A percentile compares a stretch with the other conserved stretches of the same genome.
Conservation (phyloP, 2,797 vertebrate species). For the Parambassis ranga region DNA sequence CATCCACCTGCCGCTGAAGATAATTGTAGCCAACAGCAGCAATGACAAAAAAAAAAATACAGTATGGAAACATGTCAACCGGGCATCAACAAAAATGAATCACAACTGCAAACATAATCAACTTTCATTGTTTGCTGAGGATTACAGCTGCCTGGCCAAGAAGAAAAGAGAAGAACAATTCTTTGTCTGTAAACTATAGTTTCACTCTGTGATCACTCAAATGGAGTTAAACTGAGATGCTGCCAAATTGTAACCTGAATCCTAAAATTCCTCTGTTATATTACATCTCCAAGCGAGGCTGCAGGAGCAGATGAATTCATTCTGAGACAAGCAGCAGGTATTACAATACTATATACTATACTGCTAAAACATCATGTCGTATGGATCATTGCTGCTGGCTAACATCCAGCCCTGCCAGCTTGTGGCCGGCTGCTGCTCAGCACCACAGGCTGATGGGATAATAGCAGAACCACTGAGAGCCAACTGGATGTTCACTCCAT, state of each 20-base stretch:
- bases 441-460: conserved; percentile 7
- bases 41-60: background rate
- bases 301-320: background rate
- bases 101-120: conserved; percentile 41
- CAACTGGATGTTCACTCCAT: background rate
- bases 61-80: conserved; percentile 4
- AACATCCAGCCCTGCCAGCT: conserved; percentile 7
- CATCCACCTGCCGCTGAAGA: conserved; percentile 45
- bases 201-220: background rate
- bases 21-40: conserved; percentile 25
- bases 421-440: background rate
- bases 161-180: conserved; percentile 21
- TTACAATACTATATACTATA: too few species aligned
- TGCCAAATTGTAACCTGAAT: conserved; percentile 8
- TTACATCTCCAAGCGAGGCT: too few species aligned
- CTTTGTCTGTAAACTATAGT: conserved; percentile 18
- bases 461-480: conserved; percentile 5
- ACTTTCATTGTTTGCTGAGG: conserved; percentile 42
- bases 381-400: background rate
- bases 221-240: conserved; percentile 14
- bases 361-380: too few species aligned
- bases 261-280: background rate
- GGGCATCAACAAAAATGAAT: conserved; percentile 13
- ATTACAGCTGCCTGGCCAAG: conserved; percentile 40
- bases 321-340: background rate